Conservation (phyloP, 1,140 invertebrate species). For the Chymomyza costata region DNA sequence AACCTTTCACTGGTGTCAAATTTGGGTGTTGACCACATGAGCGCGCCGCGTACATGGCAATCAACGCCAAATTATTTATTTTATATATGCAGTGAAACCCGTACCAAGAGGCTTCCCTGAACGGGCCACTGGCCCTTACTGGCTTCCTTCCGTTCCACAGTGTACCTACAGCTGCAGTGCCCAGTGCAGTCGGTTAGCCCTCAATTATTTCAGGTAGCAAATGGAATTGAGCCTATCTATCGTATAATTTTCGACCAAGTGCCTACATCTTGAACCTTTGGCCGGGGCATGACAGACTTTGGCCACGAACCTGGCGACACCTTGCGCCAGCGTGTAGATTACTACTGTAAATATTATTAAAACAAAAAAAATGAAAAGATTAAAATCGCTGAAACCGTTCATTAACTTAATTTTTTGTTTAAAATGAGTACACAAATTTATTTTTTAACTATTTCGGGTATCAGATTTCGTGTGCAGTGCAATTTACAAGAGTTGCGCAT, state of each 20-base stretch:
- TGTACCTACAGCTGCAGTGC: conserved; percentile 26
- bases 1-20: conserved; percentile 51
- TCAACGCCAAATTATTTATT: conserved; percentile 68
- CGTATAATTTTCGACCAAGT: conserved; percentile 49
- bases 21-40: conserved; percentile 68
- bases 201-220: conserved; percentile 68
- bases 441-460: conserved; percentile 12
- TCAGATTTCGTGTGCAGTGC: conserved; percentile 51
- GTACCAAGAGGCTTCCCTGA: background rate
- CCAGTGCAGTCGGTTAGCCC: conserved; percentile 16
- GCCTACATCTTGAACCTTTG: too few species aligned
- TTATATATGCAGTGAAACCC: conserved; percentile 32
- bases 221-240: conserved; percentile 45
- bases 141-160: conserved; percentile 41
- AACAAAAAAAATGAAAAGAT: too few species aligned
- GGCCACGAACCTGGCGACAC: conserved; percentile 37
- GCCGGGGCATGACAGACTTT: background rate
- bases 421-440: conserved; percentile 10
- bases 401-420: conserved; percentile 50
- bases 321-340: conserved; percentile 58
- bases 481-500: conserved; percentile 47
- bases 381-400: conserved; percentile 64
- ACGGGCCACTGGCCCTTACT: background rate
- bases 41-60: conserved; percentile 68
- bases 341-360: conserved; percentile 74